Evolutionary conservation across 2,797 vertebrate genomes (phyloP).

Genomic region (Sebastes alutus): DNA sequence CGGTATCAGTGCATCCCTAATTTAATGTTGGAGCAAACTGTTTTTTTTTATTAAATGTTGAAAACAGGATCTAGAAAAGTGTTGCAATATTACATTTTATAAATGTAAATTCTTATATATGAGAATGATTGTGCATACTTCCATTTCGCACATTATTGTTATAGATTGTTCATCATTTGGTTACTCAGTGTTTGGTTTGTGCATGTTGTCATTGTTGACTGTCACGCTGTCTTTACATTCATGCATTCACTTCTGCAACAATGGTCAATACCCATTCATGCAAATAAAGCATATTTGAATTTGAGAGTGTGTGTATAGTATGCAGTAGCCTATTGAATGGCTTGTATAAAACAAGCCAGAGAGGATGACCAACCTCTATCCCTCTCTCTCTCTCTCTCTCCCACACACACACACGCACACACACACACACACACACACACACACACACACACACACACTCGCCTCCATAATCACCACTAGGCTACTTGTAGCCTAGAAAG

Average conservation of each 20-base stretch:
- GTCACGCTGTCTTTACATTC: conserved; percentile 25
- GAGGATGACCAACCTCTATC: conserved; percentile 18
- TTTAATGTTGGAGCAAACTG: neutral
- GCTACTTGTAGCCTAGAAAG: conserved; percentile 65
- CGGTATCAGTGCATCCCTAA: no score
- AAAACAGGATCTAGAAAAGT: conserved; percentile 3
- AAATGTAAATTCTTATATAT: neutral
- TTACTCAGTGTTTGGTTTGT: neutral
- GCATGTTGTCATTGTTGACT: neutral
- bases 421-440: conserved; percentile 17
- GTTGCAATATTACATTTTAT: neutral
- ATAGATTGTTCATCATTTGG: neutral
- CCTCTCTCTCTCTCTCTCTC: neutral
- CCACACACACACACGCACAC: neutral
- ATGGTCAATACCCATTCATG: conserved; percentile 45
- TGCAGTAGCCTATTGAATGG: conserved; percentile 22
- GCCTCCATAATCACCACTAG: conserved; percentile 54
- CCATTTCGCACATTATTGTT: neutral
- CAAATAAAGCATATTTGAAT: conserved; percentile 64
- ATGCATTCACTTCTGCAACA: conserved; percentile 37
- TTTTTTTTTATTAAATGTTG: conserved; percentile 5
- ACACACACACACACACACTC: conserved; percentile 11
- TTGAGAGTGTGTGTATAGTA: neutral
- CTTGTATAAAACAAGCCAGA: conserved; percentile 51
- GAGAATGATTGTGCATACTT: neutral